Evolutionary conservation across 2,113 vertebrate genomes (phyloP), one percentile per base, ranked within the genome.

Genomic region (Varanus salvator): DNA sequence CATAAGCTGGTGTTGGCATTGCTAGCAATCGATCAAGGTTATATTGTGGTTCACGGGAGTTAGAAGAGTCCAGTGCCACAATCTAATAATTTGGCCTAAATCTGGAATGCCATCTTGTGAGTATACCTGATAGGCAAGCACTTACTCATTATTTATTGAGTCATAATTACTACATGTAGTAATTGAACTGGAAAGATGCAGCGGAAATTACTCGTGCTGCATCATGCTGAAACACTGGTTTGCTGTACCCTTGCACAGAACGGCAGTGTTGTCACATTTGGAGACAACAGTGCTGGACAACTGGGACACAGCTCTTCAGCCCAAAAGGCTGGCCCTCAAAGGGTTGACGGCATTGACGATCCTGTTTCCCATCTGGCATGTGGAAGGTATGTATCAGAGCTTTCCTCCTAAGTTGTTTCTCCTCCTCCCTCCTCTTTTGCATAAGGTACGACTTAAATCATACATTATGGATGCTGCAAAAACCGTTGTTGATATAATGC

Each of bases 201-300:
- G 8, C 60, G 50, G 44, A 25, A 44, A 27, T 86, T 23, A 29
- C 5, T 74, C 57, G 25, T 57, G 27, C 77, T 4, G 19, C 21
- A 6, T 34, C 29, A 44, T 44, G 34, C 38, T 44, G 8, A 4
- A 60, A 2, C 34, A 77, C 11, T 75, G 34, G 11, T 75, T 89
- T 83, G 52, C 38, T 64, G 7, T 48, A 60, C 60, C 29, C 92
- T 84, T 91, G n/a, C 76, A 60, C 86, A 97, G 96, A 93, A 90
- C 68, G 96, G 96, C 68, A 91, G 93, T 29, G 72, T 96, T 3
- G 96, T 95, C 84, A 97, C 96, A 81, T 97, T 97, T 92, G 96
- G 96, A 91, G 92, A 93, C 91, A 92, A 95, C 68, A 90, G 92
- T 52, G 86, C 89, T 21, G 96, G 96, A 77, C 96, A 97, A 1